Base-by-base conservation (phyloP, 2,888 invertebrate genomes). In the Cinara cedri region DNA sequence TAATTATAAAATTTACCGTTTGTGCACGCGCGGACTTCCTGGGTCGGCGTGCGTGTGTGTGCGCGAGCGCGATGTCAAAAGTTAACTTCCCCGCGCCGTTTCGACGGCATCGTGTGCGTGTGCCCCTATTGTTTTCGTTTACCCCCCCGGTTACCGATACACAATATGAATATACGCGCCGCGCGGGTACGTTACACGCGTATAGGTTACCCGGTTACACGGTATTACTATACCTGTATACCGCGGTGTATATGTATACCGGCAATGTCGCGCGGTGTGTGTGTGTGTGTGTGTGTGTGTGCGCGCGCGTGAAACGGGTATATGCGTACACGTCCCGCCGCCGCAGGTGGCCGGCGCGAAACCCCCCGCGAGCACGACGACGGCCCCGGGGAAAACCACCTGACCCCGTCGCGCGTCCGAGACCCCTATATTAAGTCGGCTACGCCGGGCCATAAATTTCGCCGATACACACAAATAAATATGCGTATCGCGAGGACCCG, bases 371-470 rank as follows among this genome's bases (percentile, higher is more conserved):
- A 76, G 76, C 68, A 66, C 76, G 68, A 66, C 24, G 72, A 54
- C 8, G 68, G 49, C 72, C 49, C n/a, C 34, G 16, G 66, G 68
- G 68, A 76, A 60, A 66, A 76, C 57, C 68, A 76, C 66, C 76
- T 76, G 76, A 76, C 76, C 72, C 75, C 68, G 34, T n/a, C n/a
- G n/a, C n/a, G n/a, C n/a, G 34, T 6, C 74, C 44, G 44, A 75
- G 75, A 75, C 75, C 76, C 76, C 76, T 76, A 76, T n/a, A n/a
- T 76, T 76, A 76, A 76, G 76, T 76, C 57, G 76, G 68, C 76
- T n/a, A 68, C 76, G 55, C 44, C 13, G 75, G 65, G 65, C 75
- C 44, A 76, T 76, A 76, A 76, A 76, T 76, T 76, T 76, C 76
- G 34, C 55, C 44, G 44, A 65, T 55, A 72, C 42, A 74, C 14